Percentiles rank a stretch among this genome's conserved stretches.
Evolutionary conservation across 2,888 invertebrate genomes (phyloP).

Genomic region (Rhagonycha fulva): DNA sequence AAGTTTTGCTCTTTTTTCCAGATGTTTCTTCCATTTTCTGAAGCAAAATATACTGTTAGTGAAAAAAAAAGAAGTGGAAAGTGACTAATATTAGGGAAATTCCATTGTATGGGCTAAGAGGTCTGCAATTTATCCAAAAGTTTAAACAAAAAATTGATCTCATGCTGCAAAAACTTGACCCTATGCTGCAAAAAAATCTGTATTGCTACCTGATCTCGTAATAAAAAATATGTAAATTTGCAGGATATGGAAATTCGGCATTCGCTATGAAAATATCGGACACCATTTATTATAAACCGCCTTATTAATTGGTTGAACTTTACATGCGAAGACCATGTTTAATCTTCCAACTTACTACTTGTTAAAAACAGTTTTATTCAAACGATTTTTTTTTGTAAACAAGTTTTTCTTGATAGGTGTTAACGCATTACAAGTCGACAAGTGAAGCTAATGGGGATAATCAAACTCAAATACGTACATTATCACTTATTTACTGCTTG

Average conservation of each 20-base stretch:
- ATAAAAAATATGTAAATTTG: no score
- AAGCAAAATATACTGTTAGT: conserved; percentile 29
- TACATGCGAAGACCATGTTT: neutral
- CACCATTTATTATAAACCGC: neutral
- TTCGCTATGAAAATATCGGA: neutral
- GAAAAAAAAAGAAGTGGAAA: neutral
- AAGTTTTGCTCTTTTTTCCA: conserved; percentile 60
- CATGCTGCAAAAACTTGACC: neutral
- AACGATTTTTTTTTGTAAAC: neutral
- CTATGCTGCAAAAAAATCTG: neutral
- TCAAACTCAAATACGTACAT: neutral
- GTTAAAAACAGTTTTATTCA: neutral
- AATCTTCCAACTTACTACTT: neutral
- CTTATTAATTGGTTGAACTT: neutral
- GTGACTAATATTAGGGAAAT: neutral
- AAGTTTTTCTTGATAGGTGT: neutral
- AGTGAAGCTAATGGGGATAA: neutral
- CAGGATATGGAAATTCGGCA: neutral
- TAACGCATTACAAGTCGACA: neutral
- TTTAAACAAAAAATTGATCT: neutral
- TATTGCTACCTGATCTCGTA: neutral
- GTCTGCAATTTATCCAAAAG: neutral
- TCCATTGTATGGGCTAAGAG: neutral
- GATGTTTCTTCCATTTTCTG: conserved; percentile 72
- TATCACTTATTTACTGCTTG: neutral